Evolutionary conservation across 2,113 vertebrate genomes (phyloP).

Genomic region (Stigmatopora nigra): DNA sequence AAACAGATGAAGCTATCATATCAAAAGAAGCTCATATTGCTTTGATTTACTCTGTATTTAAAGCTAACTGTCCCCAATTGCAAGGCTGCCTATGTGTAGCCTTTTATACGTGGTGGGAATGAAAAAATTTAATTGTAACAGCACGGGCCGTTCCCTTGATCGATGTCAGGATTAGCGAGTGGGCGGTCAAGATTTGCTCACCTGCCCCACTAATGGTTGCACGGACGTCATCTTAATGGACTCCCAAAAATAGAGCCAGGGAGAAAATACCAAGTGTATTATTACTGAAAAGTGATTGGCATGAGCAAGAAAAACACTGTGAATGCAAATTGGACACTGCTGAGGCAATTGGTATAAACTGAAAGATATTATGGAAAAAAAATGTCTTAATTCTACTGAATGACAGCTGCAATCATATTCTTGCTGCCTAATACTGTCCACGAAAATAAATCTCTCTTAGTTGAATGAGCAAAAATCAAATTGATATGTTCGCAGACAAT

Average conservation of each 20-base stretch:
- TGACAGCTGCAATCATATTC: constrained; percentile 10
- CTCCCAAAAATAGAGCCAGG: constrained; percentile 22
- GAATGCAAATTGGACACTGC: constrained; percentile 6
- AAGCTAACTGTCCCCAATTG: neutral
- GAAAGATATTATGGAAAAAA: neutral
- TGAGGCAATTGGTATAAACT: neutral
- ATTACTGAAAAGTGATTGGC: constrained; percentile 2
- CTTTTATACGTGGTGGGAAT: constrained; percentile 14
- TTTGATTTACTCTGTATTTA: neutral
- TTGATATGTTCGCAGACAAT: no score
- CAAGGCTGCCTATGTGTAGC: neutral
- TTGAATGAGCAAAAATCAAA: no score
- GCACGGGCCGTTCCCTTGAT: constrained; percentile 23
- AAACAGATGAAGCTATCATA: neutral
- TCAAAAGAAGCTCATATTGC: neutral
- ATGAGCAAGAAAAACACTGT: constrained; percentile 3
- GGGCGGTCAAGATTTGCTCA: constrained; percentile 22
- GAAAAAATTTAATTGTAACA: constrained; percentile 37
- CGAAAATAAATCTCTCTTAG: no score
- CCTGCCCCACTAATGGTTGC: constrained; percentile 11
- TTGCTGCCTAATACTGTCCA: neutral
- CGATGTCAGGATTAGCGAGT: constrained; percentile 31
- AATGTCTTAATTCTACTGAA: constrained; percentile 36
- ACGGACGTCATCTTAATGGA: constrained; percentile 18
- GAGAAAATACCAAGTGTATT: constrained; percentile 8